These are phyloP conservation scores for Amazona guildingii DNA, from an alignment of 2,113 vertebrate species.

Conservation along the genomic window DNA sequence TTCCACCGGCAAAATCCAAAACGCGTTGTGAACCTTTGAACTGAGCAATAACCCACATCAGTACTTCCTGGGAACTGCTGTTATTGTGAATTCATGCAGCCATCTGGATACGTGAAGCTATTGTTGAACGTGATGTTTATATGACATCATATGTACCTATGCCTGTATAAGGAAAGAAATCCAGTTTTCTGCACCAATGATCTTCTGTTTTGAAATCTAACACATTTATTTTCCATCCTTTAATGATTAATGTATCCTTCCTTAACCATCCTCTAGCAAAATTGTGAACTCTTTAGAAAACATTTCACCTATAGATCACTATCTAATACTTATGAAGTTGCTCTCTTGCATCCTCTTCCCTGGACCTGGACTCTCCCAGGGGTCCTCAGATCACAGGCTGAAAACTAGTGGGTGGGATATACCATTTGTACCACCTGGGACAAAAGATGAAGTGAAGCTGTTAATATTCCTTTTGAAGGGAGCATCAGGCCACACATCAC, in stretches of 20 bases:
- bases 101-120: neutral
- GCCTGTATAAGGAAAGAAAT: neutral
- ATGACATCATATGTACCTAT: neutral
- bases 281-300: neutral
- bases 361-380: neutral
- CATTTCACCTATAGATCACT: neutral
- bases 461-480: neutral
- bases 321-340: neutral
- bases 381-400: neutral
- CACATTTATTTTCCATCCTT: neutral
- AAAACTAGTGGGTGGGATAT: neutral
- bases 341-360: neutral
- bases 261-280: neutral
- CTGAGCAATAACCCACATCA: neutral
- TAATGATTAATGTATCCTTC: neutral
- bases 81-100: slow-evolving; percentile 1
- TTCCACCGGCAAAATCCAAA: neutral
- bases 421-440: neutral
- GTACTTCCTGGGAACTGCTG: neutral
- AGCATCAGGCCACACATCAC: neutral
- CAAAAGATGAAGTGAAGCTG: neutral
- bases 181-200: neutral
- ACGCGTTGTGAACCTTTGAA: neutral
- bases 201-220: slow-evolving; percentile 6
- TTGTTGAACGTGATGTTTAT: slow-evolving; percentile 29